These are phyloP conservation scores for Hippocampus kuda DNA, from an alignment of 2,797 vertebrate species.

Conservation along the genomic window DNA sequence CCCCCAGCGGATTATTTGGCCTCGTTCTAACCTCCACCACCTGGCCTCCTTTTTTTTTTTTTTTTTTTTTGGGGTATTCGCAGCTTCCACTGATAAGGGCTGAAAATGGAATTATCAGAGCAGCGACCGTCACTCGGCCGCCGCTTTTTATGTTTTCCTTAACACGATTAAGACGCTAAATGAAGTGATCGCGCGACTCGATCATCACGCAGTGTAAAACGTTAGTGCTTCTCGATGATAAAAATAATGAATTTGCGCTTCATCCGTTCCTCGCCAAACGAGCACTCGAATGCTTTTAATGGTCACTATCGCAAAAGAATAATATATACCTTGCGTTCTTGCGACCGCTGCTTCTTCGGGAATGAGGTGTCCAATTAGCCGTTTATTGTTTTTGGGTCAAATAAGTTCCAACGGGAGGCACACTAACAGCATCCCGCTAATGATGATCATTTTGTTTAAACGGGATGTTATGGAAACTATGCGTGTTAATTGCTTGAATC, in stretches of 20 bases:
- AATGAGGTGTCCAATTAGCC: not conserved
- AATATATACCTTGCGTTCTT: not conserved
- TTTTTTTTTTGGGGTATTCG: not conserved
- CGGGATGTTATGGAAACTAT: not conserved
- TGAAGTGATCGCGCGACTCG: not conserved
- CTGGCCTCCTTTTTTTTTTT: not conserved
- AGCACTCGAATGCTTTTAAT: not conserved
- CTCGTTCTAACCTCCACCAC: not conserved
- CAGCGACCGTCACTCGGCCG: not conserved
- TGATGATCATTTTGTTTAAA: not conserved
- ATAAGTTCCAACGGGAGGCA: not conserved
- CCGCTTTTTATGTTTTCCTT: conserved; percentile 1
- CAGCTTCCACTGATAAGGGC: not conserved
- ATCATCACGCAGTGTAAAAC: not conserved
- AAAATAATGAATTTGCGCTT: not conserved
- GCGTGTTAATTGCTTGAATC: not conserved
- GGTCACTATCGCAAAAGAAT: not conserved
- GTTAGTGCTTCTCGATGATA: not conserved
- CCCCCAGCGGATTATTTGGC: not conserved
- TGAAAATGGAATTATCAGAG: not conserved
- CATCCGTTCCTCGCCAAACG: not conserved
- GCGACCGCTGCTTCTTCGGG: not conserved
- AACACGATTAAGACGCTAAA: conserved; percentile 3
- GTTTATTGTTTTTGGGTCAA: not conserved
- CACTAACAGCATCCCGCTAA: not conserved